These are phyloP conservation scores for Gobionotothen gibberifrons DNA, from an alignment of 2,797 vertebrate species.

Conservation along the genomic window DNA sequence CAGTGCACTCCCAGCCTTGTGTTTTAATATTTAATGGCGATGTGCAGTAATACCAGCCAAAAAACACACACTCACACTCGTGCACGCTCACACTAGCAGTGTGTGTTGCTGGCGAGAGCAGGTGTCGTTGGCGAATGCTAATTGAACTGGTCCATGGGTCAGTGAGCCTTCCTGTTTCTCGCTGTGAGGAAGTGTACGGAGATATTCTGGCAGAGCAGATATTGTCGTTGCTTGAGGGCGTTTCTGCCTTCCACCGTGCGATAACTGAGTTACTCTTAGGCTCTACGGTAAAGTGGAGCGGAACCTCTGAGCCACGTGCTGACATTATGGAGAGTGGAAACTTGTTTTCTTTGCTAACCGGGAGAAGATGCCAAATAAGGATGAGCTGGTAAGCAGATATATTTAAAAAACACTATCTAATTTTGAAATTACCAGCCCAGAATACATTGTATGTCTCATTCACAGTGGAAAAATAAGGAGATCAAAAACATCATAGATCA, in stretches of 20 bases:
- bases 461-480: constrained; percentile 18
- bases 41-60: constrained; percentile 73
- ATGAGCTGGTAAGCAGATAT: constrained; percentile 21
- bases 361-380: constrained; percentile 10
- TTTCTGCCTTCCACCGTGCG: constrained; percentile 27
- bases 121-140: constrained; percentile 86
- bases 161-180: constrained; percentile 79
- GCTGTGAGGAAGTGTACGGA: constrained; percentile 53
- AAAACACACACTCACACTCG: constrained; percentile 10
- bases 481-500: not conserved
- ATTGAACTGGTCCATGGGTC: constrained; percentile 85
- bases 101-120: constrained; percentile 74
- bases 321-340: constrained; percentile 6
- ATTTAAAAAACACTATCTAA: constrained; percentile 12
- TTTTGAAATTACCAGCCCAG: constrained; percentile 22
- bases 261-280: constrained; percentile 30
- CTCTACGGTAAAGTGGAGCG: constrained; percentile 39
- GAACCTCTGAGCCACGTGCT: constrained; percentile 30
- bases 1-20: constrained; percentile 81
- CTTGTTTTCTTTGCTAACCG: constrained; percentile 35
- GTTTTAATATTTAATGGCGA: constrained; percentile 88
- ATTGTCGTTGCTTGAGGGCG: constrained; percentile 46
- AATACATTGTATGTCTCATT: constrained; percentile 38
- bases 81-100: constrained; percentile 11
- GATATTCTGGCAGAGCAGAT: constrained; percentile 64